phyloP scores from a whole-genome alignment of 1,140 invertebrate genomes.

The Glomeris maerens region DNA sequence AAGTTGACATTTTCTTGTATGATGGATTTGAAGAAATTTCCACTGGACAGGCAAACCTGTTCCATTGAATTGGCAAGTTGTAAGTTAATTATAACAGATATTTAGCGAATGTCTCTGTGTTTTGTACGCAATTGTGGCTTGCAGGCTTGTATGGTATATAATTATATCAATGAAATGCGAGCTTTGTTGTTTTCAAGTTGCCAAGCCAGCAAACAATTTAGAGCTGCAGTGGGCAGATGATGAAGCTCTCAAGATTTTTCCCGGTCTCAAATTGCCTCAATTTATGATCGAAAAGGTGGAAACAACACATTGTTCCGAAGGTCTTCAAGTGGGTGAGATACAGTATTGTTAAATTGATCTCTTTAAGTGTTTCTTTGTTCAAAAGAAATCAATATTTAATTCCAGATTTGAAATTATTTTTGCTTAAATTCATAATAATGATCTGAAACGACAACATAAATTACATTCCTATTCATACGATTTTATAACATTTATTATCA shows the following conservation, averaged over 20 bases:
- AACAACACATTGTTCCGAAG: conserved; percentile 32
- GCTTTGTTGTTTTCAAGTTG: conserved; percentile 29
- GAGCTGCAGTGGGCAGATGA: conserved; percentile 33
- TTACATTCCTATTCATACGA: too few species aligned
- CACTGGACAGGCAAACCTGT: conserved; percentile 29
- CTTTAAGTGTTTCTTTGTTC: too few species aligned
- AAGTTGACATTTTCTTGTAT: conserved; percentile 32
- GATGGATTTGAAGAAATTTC: conserved; percentile 31
- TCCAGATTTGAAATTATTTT: conserved; percentile 3
- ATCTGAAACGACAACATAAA: too few species aligned
- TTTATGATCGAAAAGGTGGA: conserved; percentile 35
- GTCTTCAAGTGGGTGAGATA: conserved; percentile 34
- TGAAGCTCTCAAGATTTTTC: conserved; percentile 34
- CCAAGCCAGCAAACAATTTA: conserved; percentile 38
- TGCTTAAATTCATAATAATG: neutral
- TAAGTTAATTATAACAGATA: conserved; percentile 23
- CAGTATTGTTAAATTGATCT: conserved; percentile 4
- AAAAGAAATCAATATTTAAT: too few species aligned
- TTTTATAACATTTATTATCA: too few species aligned
- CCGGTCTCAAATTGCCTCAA: conserved; percentile 37
- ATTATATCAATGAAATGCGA: neutral
- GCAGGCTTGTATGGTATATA: neutral
- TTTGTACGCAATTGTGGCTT: neutral
- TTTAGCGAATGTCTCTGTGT: neutral
- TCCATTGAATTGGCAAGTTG: conserved; percentile 30